These are phyloP conservation scores for Lymantria monacha DNA, from an alignment of 2,888 invertebrate genomes.

Conservation along the genomic window DNA sequence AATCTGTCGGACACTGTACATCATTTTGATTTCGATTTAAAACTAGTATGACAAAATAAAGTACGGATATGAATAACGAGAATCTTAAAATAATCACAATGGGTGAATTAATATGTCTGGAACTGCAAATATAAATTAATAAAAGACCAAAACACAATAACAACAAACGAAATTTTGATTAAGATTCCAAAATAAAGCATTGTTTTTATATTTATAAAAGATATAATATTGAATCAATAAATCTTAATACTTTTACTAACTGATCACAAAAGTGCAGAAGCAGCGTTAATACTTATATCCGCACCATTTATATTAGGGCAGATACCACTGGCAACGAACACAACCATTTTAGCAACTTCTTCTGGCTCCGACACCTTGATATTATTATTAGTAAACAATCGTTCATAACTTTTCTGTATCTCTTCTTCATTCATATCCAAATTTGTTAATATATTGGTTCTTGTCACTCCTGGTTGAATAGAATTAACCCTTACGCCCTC, in stretches of 20 bases:
- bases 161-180: no score
- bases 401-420: conserved; percentile 27
- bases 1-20: neutral
- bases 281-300: conserved; percentile 40
- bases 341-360: conserved; percentile 52
- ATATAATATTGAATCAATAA: no score
- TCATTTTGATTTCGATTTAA: no score
- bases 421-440: conserved; percentile 41
- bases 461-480: conserved; percentile 43
- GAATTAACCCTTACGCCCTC: conserved; percentile 48
- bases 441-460: conserved; percentile 42
- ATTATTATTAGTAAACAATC: conserved; percentile 24
- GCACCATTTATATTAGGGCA: conserved; percentile 52
- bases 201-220: no score
- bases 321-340: conserved; percentile 49
- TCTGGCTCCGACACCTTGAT: conserved; percentile 44
- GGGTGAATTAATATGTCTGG: no score
- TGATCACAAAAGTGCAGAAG: conserved; percentile 23
- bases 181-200: no score
- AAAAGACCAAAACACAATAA: no score
- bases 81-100: no score
- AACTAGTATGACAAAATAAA: no score
- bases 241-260: neutral
- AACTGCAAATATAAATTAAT: no score
- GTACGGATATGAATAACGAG: no score